Base-by-base conservation (phyloP, 1,140 invertebrate genomes). In the Cylas formicarius region DNA sequence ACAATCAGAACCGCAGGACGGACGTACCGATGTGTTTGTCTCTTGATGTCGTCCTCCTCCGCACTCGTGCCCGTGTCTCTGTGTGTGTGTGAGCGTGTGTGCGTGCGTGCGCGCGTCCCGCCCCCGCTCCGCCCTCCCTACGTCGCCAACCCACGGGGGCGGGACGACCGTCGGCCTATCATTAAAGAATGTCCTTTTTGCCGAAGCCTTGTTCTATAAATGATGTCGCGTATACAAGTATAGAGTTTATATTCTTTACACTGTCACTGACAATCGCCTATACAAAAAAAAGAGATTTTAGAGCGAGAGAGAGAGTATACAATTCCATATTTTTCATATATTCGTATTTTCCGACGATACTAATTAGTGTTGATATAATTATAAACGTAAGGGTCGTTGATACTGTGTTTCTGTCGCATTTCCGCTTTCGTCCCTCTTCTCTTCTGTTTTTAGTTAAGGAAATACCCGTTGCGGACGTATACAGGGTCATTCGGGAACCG, bases 1-100 rank as follows among this genome's bases (percentile, higher is more conserved):
- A 63, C 58, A 59, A 61, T 63, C 54, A 58, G 42, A 35, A 13
- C 13, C 28, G 34, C n/a, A 19, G 17, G 11, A 7, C 3, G 7
- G 27, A 17, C 19, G 21, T 32, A 14, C 18, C 20, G 20, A 17
- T 9, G 24, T 41, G 14, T 41, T 10, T 41, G 28, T 41, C 11
- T 31, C 9, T 41, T 17, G 9, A 34, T 17, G 31, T 32, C 9
- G 9, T 8, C 17, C 7, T 32, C 17, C 11, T 32, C 31, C 31
- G 13, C 8, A 8, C 17, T 9, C 7, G 28, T 31, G 28, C 18
- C 18, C 18, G 28, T 31, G 14, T 31, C 2, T 2, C 1, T 31
- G 18, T 8, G 28, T 31, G 18, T 31, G 14, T 31, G 14, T 31
- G 13, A 11, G 18, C 18, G 28, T 31, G 28, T 31, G 18, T 13